A percentile compares a stretch with the other conserved stretches of the same genome.
Evolutionary conservation across 2,888 invertebrate genomes (phyloP).

Genomic region (Temnothorax rugatulus): DNA sequence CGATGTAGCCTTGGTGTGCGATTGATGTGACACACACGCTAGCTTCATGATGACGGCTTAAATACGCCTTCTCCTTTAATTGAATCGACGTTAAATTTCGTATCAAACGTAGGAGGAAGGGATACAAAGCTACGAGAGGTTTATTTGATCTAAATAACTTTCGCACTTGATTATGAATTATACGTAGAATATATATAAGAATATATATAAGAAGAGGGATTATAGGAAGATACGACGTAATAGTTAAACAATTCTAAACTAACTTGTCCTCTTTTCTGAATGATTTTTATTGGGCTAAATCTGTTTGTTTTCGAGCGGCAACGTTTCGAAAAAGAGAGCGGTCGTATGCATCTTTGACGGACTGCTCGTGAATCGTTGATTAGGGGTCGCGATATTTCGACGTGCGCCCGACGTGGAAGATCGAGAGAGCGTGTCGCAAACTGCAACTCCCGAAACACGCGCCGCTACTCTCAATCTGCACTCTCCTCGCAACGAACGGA

Average conservation of each 20-base stretch:
- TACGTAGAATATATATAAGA: neutral
- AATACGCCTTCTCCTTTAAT: slow-evolving; percentile 53
- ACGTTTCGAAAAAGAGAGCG: slow-evolving; percentile 13
- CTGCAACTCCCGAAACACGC: slow-evolving; percentile 31
- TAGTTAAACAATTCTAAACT: neutral
- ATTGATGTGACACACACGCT: slow-evolving; percentile 56
- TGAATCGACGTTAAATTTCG: slow-evolving; percentile 42
- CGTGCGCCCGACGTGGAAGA: slow-evolving; percentile 30
- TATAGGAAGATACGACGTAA: neutral
- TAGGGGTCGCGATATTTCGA: slow-evolving; percentile 38
- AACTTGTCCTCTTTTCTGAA: neutral
- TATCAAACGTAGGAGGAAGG: neutral
- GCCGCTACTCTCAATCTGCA: slow-evolving; percentile 44
- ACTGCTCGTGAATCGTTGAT: slow-evolving; percentile 50
- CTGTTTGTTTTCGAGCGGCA: neutral
- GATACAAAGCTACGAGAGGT: neutral
- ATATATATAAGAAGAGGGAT: neutral
- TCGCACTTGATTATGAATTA: neutral
- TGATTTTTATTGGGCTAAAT: neutral
- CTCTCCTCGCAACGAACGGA: slow-evolving; percentile 17
- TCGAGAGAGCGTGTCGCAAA: slow-evolving; percentile 42
- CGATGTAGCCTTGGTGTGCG: slow-evolving; percentile 46
- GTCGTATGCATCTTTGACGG: slow-evolving; percentile 33
- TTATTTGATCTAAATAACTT: slow-evolving; percentile 18
- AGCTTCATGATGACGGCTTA: slow-evolving; percentile 52